These are phyloP conservation scores for Bufotes viridis DNA, from an alignment of 2,797 vertebrate genomes.

Conservation along the genomic window DNA sequence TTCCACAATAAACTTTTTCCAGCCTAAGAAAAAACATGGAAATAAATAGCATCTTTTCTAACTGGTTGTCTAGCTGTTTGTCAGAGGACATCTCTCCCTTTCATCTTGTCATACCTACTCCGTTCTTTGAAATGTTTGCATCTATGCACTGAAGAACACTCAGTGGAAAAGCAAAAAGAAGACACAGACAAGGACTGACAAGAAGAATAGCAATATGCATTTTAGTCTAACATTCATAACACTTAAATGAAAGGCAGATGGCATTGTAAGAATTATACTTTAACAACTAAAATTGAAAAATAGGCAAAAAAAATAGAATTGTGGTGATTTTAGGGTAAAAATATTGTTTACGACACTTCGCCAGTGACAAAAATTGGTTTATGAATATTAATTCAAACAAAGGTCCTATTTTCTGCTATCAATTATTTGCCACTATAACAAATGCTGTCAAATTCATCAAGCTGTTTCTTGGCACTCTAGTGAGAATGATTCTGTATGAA, in stretches of 20 bases:
- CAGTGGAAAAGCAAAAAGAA: conserved; percentile 47
- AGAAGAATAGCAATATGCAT: conserved; percentile 24
- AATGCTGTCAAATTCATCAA: conserved; percentile 19
- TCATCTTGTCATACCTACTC: conserved; percentile 55
- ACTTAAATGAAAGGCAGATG: conserved; percentile 25
- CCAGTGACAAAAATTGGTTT: conserved; percentile 12
- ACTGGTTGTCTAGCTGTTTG: conserved; percentile 54
- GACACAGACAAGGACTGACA: conserved; percentile 54
- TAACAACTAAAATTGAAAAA: conserved; percentile 1
- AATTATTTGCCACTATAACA: conserved; percentile 23
- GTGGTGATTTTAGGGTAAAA: background rate
- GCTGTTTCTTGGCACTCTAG: background rate
- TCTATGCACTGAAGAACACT: conserved; percentile 51
- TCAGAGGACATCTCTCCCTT: conserved; percentile 46
- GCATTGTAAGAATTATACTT: conserved; percentile 28
- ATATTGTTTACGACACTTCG: background rate
- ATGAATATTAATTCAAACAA: conserved; percentile 14
- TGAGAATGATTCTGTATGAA: conserved; percentile 2
- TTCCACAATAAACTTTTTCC: conserved; percentile 23
- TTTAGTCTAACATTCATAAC: conserved; percentile 44
- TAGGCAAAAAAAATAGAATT: conserved; percentile 13
- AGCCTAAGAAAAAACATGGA: conserved; percentile 14
- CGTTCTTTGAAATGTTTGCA: conserved; percentile 53
- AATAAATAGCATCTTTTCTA: conserved; percentile 40
- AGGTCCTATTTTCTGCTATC: background rate